Evolutionary conservation across 92 coral and sea anemone genomes (phyloP), one percentile per base, ranked within the genome.

Genomic region (Epizoanthus fatuus): DNA sequence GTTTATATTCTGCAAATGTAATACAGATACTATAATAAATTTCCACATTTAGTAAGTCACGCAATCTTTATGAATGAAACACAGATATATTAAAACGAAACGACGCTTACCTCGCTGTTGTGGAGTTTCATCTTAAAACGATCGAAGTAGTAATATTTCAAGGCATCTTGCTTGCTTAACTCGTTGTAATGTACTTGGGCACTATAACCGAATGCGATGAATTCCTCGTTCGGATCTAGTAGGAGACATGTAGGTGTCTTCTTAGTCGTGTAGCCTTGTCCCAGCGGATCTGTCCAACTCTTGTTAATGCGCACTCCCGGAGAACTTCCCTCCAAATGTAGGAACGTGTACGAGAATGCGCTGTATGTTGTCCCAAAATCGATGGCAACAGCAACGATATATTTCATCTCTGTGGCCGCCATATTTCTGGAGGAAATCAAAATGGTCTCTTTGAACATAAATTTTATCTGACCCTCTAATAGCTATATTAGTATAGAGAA

Each of bases 351-450:
- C 2, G 66, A 20, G 10, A 17, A 60, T 60, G 32, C 66, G 32
- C 66, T 60, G 66, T 60, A 60, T 29, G 32, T 60, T 20, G 66
- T 60, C 32, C 66, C 66, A 17, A 60, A 60, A 60, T 60, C 66
- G 22, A 60, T 60, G 66, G 66, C 66, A 19, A 60, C 13, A 6
- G 29, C 66, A 60, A 60, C 66, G 10, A 17, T 60, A 60, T 60
- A 60, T n/a, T 60, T 60, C 35, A 17, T 62, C 37, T 16, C 35
- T 17, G 11, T 17, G 37, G 25, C 35, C 13, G 35, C 67, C 67
- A 62, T 62, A 62, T 5, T 7, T 62, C 3, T 22, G 38, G 53
- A 49, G 53, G 53, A 8, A 49, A 8, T 7, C 53, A 3, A 2
- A 49, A 10, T 49, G 14, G 53, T 49, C 9, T 8, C 12, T 49